Evolutionary conservation across 2,888 invertebrate species (phyloP), one percentile per base, ranked within the genome.

Genomic region (Drosophila nr. perissopoda): DNA sequence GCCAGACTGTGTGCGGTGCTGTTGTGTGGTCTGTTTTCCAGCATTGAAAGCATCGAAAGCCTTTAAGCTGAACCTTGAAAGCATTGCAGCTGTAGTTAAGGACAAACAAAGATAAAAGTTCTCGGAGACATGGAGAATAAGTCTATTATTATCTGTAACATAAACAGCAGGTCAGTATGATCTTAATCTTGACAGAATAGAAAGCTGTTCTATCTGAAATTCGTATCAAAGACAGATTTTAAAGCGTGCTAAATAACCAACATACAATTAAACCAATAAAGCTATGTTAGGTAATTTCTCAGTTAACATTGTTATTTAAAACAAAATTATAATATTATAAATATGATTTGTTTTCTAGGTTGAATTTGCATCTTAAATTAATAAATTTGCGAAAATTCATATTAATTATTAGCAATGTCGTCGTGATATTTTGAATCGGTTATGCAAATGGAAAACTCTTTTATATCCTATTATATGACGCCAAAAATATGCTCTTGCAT

Each of bases 21-120:
- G 52, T 71, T 51, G 48, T 71, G 85, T 56, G 82, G 82, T 63
- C 65, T 56, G 59, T 66, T 63, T 68, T 40, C 40, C 18, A 25
- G 51, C 40, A 21, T 18, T 40, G 40, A 42, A 42, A 33, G 21
- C 38, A 34, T 36, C n/a, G 31, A 42, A 52, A 70, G 46, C 56
- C 36, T 52, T 71, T 56, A 69, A 70, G 40, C 54, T 34, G 31
- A 29, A 70, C 33, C 49, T 54, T 42, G 21, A 52, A 51, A 51
- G 48, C 51, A 16, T 36, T 69, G 46, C 13, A 21, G 36, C 36
- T 67, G 40, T 21, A 31, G 29, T 31, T 11, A 18, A 48, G 48
- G 33, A 7, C 31, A 33, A 42, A n/a, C 27, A 13, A 29, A 36
- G 46, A 59, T 46, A 38, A 69, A 70, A 70, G 18, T n/a, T 16